Evolutionary conservation across 2,888 invertebrate species (phyloP), one percentile per base, ranked within the genome.

Genomic region (Gari tellinella): DNA sequence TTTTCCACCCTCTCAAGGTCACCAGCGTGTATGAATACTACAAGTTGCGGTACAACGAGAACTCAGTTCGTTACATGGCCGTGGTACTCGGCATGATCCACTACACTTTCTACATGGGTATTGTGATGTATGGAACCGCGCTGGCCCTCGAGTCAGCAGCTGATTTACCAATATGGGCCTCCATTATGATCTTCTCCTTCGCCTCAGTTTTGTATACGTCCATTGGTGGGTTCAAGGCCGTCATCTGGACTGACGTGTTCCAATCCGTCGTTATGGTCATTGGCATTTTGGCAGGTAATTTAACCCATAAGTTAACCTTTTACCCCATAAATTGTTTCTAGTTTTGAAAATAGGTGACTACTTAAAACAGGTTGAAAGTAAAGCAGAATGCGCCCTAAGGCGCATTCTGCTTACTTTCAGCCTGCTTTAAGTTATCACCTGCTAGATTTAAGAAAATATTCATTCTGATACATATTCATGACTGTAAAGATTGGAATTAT

Each of bases 221-320:
- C 3, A 69, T 69, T 26, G 69, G 69, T 21, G 69, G 69, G 21
- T 61, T 69, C 41, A 57, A 58, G 21, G 57, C 69, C 12, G 69
- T 69, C 37, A 63, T 69, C 21, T 69, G 69, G 69, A 69, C 69
- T 14, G 69, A 69, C 26, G 69, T 69, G 5, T 69, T 69, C 25
- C 69, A 69, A 25, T 45, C 64, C 3, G 5, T 58, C 7, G 55
- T 64, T 2, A 69, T 69, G 69, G 15, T 63, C 7, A 23, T 55
- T 1, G 69, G 69, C 5, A 64, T 69, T 10, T 10, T 69, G 1
- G 69, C 63, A 48, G 55, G 63, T 64, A 48, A 43, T n/a, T n/a
- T n/a, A n/a, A n/a, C n/a, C n/a, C n/a, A n/a, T n/a, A n/a, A n/a
- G n/a, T n/a, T n/a, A n/a, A n/a, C n/a, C n/a, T n/a, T n/a, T n/a